These are phyloP conservation scores for Monarcha castaneiventris DNA, from an alignment of 2,113 vertebrate genomes.

Conservation along the genomic window DNA sequence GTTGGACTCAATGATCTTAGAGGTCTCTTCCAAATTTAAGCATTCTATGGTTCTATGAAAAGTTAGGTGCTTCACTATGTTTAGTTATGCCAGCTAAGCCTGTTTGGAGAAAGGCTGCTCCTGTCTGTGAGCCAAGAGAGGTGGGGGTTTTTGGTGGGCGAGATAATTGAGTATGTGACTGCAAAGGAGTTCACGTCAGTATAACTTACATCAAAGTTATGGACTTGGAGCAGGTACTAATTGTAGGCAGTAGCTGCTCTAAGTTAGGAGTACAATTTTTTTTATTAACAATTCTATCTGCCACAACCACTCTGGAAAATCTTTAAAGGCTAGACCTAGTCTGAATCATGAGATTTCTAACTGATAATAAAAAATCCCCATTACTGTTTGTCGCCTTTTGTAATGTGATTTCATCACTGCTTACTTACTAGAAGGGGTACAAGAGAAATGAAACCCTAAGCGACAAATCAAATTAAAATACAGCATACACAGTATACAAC, in stretches of 20 bases:
- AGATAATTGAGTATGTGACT: background rate
- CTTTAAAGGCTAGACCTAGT: background rate
- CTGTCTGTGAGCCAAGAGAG: background rate
- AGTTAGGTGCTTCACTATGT: background rate
- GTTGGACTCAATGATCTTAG: background rate
- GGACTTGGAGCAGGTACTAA: background rate
- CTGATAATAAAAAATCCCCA: background rate
- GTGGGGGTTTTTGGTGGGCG: accelerated
- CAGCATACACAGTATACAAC: background rate
- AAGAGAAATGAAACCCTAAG: background rate
- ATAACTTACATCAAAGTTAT: background rate
- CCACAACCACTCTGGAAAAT: background rate
- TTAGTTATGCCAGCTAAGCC: background rate
- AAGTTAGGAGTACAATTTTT: background rate
- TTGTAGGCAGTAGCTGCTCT: background rate
- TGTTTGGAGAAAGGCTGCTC: background rate
- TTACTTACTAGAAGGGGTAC: background rate
- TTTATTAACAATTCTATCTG: background rate
- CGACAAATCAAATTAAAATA: background rate
- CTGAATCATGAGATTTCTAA: background rate
- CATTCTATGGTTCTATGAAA: background rate
- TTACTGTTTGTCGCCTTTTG: background rate
- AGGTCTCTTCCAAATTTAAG: background rate
- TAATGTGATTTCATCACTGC: background rate
- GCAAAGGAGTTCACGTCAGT: background rate